Evolutionary conservation across 2,888 invertebrate species (phyloP), one percentile per base, ranked within the genome.

Genomic region (Lymantria dispar): DNA sequence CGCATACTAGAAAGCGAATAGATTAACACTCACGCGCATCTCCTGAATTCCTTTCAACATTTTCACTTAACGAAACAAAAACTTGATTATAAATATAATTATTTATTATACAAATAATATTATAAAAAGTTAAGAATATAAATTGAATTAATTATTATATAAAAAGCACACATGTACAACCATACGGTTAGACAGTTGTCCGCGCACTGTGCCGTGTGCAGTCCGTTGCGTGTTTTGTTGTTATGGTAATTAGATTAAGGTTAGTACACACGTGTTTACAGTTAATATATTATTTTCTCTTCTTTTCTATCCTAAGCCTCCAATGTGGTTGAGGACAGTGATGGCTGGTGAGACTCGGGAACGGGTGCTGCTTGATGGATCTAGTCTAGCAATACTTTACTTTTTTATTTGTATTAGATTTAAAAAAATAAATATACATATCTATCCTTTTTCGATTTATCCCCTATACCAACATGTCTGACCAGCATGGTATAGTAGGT

Each of bases 1-100:
- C 22, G 22, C 22, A 22, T 22, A 22, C 5, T 33, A 33, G 33
- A 33, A 33, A 33, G 33, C 10, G 9, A 10, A 10, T 10, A 33
- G 33, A 33, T 33, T 10, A 38, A 1, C 48, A 63, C 67, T 59
- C 41, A 68, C 67, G 38, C 54, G n/a, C 13, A 56, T 29, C 7
- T 56, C 45, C 15, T 54, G 56, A 7, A 52, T 47, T 38, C 52
- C 47, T 38, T 55, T 40, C 5, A 57, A 41, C 64, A 67, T 64
- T 10, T 31, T 14, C n/a, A 40, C 9, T n/a, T 8, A 38, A 10
- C 30, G 5, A 22, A 22, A 3, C 43, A 33, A 33, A 33, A 8
- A 33, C 2, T 1, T 5, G 5, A 1, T 33, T 2, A 10, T 33
- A 33, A 33, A 33, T 33, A 10, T 33, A 33, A 8, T 10, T 33